Evolutionary conservation across 2,797 vertebrate genomes (phyloP), one percentile per base, ranked within the genome.

Genomic region (Limnodromus scolopaceus): DNA sequence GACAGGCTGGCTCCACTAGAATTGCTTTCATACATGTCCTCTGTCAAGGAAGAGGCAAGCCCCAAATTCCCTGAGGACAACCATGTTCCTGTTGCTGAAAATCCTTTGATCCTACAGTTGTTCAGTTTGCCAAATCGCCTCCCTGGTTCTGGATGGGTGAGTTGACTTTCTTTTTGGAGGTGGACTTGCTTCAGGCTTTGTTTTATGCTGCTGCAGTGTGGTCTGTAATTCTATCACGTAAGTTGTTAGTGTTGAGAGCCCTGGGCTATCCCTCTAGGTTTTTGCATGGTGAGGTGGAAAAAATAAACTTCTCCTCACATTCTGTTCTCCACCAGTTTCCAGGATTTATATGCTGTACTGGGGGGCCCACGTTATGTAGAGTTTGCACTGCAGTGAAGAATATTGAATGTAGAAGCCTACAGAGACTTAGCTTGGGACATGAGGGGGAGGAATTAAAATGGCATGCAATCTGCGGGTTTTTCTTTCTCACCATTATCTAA

Each of bases 401-500:
- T 81, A 57, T 36, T 80, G 25, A 94, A 68, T 87, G 64, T 22
- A 74, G 48, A 83, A 92, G 28, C 75, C 75, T 83, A 53, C 28
- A 71, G 87, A 91, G 78, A 54, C n/a, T 83, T 83, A 89, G 68
- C 45, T 96, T 85, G 91, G 78, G 68, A 72, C 28, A 10, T 57
- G 87, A 87, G 61, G 53, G 78, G 89, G 81, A 85, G 87, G 84
- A 87, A 92, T 84, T 81, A 90, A 87, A 96, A 82, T 58, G 72
- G 63, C 27, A 65, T 69, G n/a, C 65, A 84, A 23, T 85, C 92
- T 84, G 25, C 1, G 9, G 25, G 23, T 4, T 71, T 91, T 95
- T 93, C 54, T 89, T 91, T 63, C 81, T 93, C 66, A 30, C n/a
- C n/a, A 74, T 74, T 93, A 85, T 94, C 75, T 85, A 87, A 95